Evolutionary conservation across 2,888 invertebrate genomes (phyloP), one percentile per base, ranked within the genome.

Genomic region (Salpingus planirostris): DNA sequence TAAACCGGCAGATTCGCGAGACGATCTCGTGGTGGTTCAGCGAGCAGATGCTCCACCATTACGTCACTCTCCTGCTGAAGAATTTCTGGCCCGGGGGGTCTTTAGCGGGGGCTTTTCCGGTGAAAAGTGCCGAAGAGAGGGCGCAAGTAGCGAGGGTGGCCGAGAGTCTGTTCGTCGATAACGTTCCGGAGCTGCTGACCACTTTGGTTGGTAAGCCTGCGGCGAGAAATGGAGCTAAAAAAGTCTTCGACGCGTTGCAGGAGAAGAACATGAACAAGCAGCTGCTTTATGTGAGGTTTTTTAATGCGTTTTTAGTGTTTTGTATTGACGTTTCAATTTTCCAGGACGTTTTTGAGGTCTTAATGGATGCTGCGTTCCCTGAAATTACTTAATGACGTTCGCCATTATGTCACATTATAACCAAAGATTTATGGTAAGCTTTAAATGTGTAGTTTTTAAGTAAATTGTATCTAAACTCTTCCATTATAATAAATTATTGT

Each of bases 31-130:
- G 88, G 81, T 65, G 88, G 47, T 85, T 88, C 56, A 89, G 88
- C 7, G 92, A 92, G 60, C 81, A 86, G 40, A 91, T 91, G 89
- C 62, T 92, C 36, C 83, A 90, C 55, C 87, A 86, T 61, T 92
- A 91, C 60, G 79, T 84, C 26, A 80, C 84, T 35, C 70, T 83
- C 14, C 75, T 89, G 39, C 73, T 84, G 32, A 89, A 90, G 60
- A 83, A 85, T 1, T 86, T 89, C 77, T 92, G 91, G 91, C 88
- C 89, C 0, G 82, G 84, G 30, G 89, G 89, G 2, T 74, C 76
- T n/a, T 64, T 84, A 0, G 76, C 79, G 0, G 70, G 70, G n/a
- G 62, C 69, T 2, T 58, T 66, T 1, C 65, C 65, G 2, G 50
- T 62, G 11, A 67, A 76, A 34, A 73, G 73, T 4, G 71, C 75